phyloP scores from a whole-genome alignment of 2,888 invertebrate genomes.

The Papilio protenor region DNA sequence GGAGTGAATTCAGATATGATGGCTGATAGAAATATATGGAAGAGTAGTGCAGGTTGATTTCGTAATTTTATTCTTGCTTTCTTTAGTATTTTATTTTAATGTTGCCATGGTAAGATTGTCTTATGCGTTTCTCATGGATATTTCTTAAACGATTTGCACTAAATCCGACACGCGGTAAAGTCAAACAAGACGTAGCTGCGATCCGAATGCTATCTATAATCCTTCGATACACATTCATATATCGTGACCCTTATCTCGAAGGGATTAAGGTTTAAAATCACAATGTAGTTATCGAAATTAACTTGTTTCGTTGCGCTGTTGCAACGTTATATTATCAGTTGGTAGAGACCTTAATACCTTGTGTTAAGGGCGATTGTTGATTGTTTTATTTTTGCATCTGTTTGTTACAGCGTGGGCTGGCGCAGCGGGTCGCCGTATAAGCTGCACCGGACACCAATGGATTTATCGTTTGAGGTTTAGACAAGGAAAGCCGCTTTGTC shows the following conservation, averaged over 20 bases:
- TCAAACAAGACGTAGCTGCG: conserved; percentile 53
- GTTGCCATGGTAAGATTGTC: background rate
- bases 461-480: conserved; percentile 76
- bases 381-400: conserved; percentile 40
- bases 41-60: too few species aligned
- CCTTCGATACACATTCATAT: conserved; percentile 7
- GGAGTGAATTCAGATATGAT: too few species aligned
- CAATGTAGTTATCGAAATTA: conserved; percentile 22
- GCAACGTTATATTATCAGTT: conserved; percentile 28
- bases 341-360: background rate
- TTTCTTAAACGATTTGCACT: conserved; percentile 51
- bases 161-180: conserved; percentile 53
- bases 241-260: conserved; percentile 5
- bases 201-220: conserved; percentile 46
- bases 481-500: conserved; percentile 76
- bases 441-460: conserved; percentile 77
- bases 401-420: conserved; percentile 24
- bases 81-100: background rate
- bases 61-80: background rate
- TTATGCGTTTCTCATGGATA: conserved; percentile 43
- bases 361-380: conserved; percentile 45
- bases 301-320: conserved; percentile 19
- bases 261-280: conserved; percentile 23
- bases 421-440: conserved; percentile 53
- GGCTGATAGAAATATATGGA: too few species aligned